Conservation (phyloP, 2,797 vertebrate species). For the Hapalemur alaotrensis region DNA sequence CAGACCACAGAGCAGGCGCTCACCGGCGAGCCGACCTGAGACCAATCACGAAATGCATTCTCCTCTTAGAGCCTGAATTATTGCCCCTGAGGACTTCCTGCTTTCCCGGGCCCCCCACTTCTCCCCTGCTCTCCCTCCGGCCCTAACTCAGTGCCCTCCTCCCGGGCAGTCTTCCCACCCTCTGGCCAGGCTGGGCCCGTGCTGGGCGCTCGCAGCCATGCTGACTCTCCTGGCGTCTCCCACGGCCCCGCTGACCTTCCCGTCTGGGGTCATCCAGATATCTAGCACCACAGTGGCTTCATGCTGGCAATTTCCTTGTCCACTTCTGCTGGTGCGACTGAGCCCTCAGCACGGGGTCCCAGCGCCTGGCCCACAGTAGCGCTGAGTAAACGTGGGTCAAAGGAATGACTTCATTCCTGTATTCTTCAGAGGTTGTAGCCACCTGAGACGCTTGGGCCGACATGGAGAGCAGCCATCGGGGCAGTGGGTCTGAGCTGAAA, state of each 20-base stretch:
- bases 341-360: neutral
- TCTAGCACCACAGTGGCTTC: no score
- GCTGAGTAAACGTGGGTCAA: neutral
- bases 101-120: neutral
- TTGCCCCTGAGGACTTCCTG: neutral
- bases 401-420: neutral
- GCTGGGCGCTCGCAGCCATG: rapidly evolving
- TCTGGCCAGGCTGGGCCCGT: no score
- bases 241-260: neutral
- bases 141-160: neutral
- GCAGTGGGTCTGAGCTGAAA: neutral
- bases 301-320: neutral
- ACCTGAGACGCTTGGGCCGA: neutral
- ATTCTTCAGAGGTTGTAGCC: neutral
- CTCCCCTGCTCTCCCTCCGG: neutral
- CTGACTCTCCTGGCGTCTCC: neutral
- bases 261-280: no score
- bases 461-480: neutral
- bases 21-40: no score
- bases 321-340: rapidly evolving
- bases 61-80: rapidly evolving
- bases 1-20: neutral
- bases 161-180: neutral
- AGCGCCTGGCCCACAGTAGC: neutral
- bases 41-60: neutral